These are phyloP conservation scores for Limnephilus lunatus DNA, from an alignment of 2,888 invertebrate species.

Conservation along the genomic window DNA sequence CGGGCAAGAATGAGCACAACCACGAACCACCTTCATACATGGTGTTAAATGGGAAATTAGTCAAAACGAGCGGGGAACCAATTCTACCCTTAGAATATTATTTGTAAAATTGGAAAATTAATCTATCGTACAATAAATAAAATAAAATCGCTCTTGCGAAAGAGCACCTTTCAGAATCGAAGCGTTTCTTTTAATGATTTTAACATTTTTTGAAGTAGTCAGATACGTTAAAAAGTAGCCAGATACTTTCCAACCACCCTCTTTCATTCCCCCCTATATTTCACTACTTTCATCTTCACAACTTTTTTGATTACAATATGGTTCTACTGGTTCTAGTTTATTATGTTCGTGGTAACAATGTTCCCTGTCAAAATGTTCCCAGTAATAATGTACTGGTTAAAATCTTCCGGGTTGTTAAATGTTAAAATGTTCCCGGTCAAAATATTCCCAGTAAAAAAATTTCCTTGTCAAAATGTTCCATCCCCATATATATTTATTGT, in stretches of 20 bases:
- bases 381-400: too few relatives aligned
- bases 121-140: too few relatives aligned
- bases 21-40: conserved; percentile 50
- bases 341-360: too few relatives aligned
- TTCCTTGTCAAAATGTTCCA: too few relatives aligned
- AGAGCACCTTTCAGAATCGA: not conserved
- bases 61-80: conserved; percentile 15
- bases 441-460: too few relatives aligned
- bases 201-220: not conserved
- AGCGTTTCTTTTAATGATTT: not conserved
- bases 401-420: too few relatives aligned
- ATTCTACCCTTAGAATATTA: not conserved
- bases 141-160: not conserved
- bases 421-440: too few relatives aligned
- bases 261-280: not conserved
- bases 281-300: not conserved
- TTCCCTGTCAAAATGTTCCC: too few relatives aligned
- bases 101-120: not conserved
- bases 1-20: conserved; percentile 39
- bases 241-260: not conserved
- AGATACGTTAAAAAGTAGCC: not conserved
- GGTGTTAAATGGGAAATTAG: not conserved
- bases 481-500: too few relatives aligned
- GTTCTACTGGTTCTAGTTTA: too few relatives aligned
- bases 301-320: too few relatives aligned